Percentiles rank a stretch among this genome's conserved stretches.
Conservation (phyloP, 1,140 invertebrate genomes). For the Planococcus citri region DNA sequence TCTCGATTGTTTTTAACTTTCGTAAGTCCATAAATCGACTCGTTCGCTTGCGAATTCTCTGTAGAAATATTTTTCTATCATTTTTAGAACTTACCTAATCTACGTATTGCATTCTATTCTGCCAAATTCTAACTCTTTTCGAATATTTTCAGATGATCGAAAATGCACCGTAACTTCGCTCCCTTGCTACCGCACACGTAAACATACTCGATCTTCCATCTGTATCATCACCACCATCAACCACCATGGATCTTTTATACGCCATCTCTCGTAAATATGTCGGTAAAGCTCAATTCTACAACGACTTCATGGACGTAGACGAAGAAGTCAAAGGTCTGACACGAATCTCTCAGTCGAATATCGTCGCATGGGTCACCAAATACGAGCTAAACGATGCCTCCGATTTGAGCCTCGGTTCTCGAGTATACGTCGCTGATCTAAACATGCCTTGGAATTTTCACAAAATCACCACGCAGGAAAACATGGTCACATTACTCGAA, state of each 20-base stretch:
- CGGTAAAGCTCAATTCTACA: conserved; percentile 23
- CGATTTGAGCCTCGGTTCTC: conserved; percentile 54
- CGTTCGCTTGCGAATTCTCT: too few relatives aligned
- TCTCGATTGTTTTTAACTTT: too few relatives aligned
- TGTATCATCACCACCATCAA: background rate
- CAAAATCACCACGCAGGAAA: conserved; percentile 42
- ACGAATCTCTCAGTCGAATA: conserved; percentile 62
- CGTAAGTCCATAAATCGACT: too few relatives aligned
- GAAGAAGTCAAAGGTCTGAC: conserved; percentile 34
- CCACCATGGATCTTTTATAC: conserved; percentile 24
- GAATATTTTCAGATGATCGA: too few relatives aligned
- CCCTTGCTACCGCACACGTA: too few relatives aligned
- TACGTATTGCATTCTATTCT: too few relatives aligned
- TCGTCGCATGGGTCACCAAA: conserved; percentile 64
- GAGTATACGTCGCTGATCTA: conserved; percentile 76
- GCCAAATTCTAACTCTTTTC: too few relatives aligned
- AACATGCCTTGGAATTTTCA: conserved; percentile 72
- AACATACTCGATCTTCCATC: too few relatives aligned
- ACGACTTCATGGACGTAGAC: conserved; percentile 30
- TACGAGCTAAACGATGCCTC: conserved; percentile 48
- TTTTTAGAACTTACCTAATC: too few relatives aligned
- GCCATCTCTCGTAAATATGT: conserved; percentile 23
- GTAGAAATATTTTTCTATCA: too few relatives aligned
- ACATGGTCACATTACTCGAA: conserved; percentile 59
- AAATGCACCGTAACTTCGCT: too few relatives aligned